Evolutionary conservation across 2,797 vertebrate genomes (phyloP).

Genomic region (Erpetoichthys calabaricus): DNA sequence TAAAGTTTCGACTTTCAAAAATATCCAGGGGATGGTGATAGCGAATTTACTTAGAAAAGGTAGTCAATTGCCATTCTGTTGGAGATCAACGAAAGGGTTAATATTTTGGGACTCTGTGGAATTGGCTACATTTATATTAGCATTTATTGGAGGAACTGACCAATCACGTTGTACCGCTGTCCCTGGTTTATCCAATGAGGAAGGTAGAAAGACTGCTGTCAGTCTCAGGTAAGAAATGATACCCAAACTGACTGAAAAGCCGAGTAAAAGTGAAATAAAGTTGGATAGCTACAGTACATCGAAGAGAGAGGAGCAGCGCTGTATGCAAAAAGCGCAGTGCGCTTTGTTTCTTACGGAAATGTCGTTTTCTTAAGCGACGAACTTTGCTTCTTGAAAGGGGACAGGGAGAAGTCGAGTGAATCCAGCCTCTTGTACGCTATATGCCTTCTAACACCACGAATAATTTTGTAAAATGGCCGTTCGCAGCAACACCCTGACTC

Average conservation of each 20-base stretch:
- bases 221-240: slow-evolving; percentile 63
- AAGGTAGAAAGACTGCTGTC: slow-evolving; percentile 41
- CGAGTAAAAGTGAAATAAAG: slow-evolving; percentile 33
- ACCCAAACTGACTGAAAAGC: slow-evolving; percentile 48
- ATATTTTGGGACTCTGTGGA: slow-evolving; percentile 10
- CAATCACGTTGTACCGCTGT: slow-evolving; percentile 34
- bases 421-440: too few relatives aligned
- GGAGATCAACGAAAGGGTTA: slow-evolving; percentile 26
- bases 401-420: too few relatives aligned
- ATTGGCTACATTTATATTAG: slow-evolving; percentile 11
- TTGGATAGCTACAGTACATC: slow-evolving; percentile 24
- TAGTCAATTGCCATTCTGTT: too few relatives aligned
- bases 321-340: slow-evolving; percentile 21
- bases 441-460: too few relatives aligned
- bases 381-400: too few relatives aligned
- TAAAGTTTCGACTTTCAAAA: too few relatives aligned
- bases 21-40: too few relatives aligned
- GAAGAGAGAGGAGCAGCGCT: slow-evolving; percentile 29
- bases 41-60: too few relatives aligned
- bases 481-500: slow-evolving; percentile 71
- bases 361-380: not conserved
- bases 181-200: slow-evolving; percentile 37
- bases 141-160: slow-evolving; percentile 33
- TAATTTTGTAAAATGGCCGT: slow-evolving; percentile 60
- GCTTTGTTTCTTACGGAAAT: slow-evolving; percentile 2